Base-by-base conservation (phyloP, 2,888 invertebrate species). In the Callimorpha dominula region DNA sequence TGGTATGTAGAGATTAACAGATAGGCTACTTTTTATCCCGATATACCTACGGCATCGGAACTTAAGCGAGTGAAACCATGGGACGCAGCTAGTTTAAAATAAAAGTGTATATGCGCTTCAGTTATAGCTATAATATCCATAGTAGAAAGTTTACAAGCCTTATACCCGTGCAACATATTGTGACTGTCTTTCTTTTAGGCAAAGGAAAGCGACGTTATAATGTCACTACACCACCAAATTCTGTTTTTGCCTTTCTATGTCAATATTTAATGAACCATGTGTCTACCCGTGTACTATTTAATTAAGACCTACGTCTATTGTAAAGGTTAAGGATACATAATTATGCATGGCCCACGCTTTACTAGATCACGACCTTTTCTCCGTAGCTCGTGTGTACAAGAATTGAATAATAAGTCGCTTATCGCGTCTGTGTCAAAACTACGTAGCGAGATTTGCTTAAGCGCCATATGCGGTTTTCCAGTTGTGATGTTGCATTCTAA, bases 201-300 rank as follows among this genome's bases (percentile, higher is more conserved):
- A 20, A 20, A 57, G 20, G 31, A 31, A 31, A 31, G 31, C n/a
- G 20, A 12, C 11, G 4, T 20, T 8, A 20, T 20, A 57, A 20
- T 20, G 57, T 57, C 11, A 9, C 57, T 57, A 20, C 20, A 20
- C 74, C 74, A 77, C 78, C 69, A 74, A 75, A 81, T 82, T 71
- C 73, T 62, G 78, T 81, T 81, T 78, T 31, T 31, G 31, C 75
- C 76, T 81, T 81, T 79, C 73, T 69, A 72, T 74, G 72, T 81
- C 77, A 83, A 82, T 82, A 83, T 74, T 78, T 81, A 82, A 82
- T 83, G 79, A 82, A 74, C 54, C 79, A 74, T 73, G 49, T 71
- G 69, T 71, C 71, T 75, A 73, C 68, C 71, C 68, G 46, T 69
- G 63, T 74, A 64, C 20, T 70, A 52, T 69, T 65, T 69, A 65